phyloP scores from a whole-genome alignment of 2,888 invertebrate genomes.

The Thelaira solivaga region DNA sequence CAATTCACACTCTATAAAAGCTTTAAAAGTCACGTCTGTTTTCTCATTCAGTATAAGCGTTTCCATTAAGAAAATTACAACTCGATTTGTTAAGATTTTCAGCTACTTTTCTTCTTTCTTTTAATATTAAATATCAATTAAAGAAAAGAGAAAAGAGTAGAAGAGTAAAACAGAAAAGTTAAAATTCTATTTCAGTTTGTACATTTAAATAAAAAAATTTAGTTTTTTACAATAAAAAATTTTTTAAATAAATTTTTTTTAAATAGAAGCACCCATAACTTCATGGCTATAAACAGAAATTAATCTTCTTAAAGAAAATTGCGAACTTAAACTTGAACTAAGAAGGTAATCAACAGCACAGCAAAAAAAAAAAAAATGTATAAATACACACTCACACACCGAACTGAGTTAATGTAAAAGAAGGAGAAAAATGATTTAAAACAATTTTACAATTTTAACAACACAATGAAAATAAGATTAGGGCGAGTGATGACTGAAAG shows the following conservation, averaged over 20 bases:
- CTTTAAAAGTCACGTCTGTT: background rate
- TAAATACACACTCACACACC: too few relatives aligned
- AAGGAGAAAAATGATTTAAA: background rate
- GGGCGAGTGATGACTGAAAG: conserved; percentile 35
- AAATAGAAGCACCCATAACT: background rate
- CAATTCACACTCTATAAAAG: conserved; percentile 28
- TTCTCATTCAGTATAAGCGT: too few relatives aligned
- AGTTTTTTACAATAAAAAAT: too few relatives aligned
- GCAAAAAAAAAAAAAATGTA: background rate
- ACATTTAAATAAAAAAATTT: too few relatives aligned
- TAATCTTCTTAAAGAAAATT: conserved; percentile 52
- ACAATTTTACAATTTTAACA: conserved; percentile 19
- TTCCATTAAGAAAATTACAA: too few relatives aligned
- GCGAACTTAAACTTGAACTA: conserved; percentile 60
- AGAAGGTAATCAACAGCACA: conserved; percentile 50
- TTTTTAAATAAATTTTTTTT: too few relatives aligned
- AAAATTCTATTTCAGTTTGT: too few relatives aligned
- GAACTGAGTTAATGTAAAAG: background rate
- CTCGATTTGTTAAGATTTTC: too few relatives aligned
- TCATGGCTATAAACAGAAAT: conserved; percentile 1
- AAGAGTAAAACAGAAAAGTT: too few relatives aligned
- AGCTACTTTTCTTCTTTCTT: too few relatives aligned
- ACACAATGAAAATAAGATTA: conserved; percentile 43
- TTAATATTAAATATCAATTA: too few relatives aligned
- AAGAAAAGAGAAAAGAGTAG: too few relatives aligned